Conservation (phyloP, 2,888 invertebrate genomes). For the Thera britannica region DNA sequence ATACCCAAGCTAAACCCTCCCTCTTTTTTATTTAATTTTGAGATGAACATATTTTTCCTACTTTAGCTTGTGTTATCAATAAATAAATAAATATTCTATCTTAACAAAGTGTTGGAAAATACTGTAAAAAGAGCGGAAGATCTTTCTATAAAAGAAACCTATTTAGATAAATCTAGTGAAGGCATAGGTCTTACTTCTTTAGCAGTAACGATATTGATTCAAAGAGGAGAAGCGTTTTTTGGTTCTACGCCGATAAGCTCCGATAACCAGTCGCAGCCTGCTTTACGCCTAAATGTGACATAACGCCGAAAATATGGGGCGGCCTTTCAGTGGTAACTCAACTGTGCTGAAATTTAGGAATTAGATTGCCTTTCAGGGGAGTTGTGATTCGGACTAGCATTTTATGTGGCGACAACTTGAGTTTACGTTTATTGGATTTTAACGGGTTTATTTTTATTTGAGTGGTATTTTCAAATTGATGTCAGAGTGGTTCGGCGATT, state of each 20-base stretch:
- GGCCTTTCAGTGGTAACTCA: slow-evolving; percentile 32
- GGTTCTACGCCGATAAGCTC: neutral
- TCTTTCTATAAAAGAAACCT: too few relatives aligned
- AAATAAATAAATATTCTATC: too few relatives aligned
- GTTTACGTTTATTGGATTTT: slow-evolving; percentile 10
- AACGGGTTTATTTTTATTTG: neutral
- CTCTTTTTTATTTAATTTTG: too few relatives aligned
- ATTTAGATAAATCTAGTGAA: too few relatives aligned
- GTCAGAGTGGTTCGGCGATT: neutral
- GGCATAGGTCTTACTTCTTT: too few relatives aligned
- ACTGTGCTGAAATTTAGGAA: slow-evolving; percentile 32
- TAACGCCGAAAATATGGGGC: slow-evolving; percentile 45
- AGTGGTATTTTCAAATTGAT: neutral
- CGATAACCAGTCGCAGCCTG: slow-evolving; percentile 4
- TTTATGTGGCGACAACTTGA: slow-evolving; percentile 24
- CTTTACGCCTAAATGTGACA: slow-evolving; percentile 2
- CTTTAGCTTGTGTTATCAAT: too few relatives aligned
- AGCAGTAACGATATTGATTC: neutral
- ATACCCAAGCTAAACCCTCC: too few relatives aligned
- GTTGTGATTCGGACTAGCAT: slow-evolving; percentile 21
- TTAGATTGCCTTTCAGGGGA: slow-evolving; percentile 33
- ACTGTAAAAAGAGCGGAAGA: too few relatives aligned
- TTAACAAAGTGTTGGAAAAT: too few relatives aligned
- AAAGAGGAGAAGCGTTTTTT: neutral
- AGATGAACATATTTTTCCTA: too few relatives aligned